Conservation (phyloP, 2,113 vertebrate species). For the Pyrgilauda ruficollis region DNA sequence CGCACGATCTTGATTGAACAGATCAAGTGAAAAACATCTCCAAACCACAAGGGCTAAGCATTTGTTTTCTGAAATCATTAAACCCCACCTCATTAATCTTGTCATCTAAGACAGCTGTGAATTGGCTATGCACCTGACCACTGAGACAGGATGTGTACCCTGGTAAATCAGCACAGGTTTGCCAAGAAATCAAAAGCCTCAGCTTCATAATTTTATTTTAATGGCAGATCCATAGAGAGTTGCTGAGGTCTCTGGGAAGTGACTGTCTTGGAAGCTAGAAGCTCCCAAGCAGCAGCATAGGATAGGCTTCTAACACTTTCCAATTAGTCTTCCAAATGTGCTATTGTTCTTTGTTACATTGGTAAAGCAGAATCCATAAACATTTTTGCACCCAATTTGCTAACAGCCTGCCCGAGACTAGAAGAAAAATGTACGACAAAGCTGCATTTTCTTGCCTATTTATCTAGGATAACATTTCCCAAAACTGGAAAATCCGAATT, state of each 20-base stretch:
- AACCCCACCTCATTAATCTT: neutral
- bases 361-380: neutral
- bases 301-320: neutral
- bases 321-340: neutral
- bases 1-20: neutral
- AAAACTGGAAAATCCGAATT: neutral
- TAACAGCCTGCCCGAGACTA: neutral
- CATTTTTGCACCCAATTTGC: neutral
- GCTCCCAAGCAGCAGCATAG: neutral
- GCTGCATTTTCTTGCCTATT: neutral
- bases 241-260: neutral
- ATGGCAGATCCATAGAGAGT: neutral
- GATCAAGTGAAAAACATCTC: neutral
- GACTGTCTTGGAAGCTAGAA: neutral
- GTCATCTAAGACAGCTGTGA: neutral
- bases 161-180: neutral
- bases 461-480: neutral
- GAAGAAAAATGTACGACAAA: neutral
- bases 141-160: neutral
- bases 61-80: neutral
- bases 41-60: neutral
- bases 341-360: neutral
- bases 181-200: neutral
- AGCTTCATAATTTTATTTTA: neutral
- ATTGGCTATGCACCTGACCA: accelerated